Percentiles rank a stretch among this genome's conserved stretches.
These are phyloP conservation scores for Scaptomyza reducta DNA, from an alignment of 2,888 invertebrate genomes.

Conservation along the genomic window DNA sequence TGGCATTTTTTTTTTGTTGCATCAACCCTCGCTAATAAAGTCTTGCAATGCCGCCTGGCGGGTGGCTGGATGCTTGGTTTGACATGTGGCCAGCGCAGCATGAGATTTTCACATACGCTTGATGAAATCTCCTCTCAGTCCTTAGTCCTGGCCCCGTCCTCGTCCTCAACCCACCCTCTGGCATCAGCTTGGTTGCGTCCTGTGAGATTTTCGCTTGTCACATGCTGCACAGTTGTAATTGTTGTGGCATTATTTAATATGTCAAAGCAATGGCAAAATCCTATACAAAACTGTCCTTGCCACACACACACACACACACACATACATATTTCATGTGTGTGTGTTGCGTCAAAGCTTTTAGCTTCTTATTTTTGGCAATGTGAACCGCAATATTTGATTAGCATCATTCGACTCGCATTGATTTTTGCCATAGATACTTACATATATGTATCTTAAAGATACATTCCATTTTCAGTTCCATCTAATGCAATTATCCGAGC, in stretches of 20 bases:
- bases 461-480: constrained; percentile 68
- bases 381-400: constrained; percentile 79
- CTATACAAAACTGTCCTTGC: constrained; percentile 51
- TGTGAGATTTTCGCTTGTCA: constrained; percentile 44
- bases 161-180: neutral
- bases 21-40: constrained; percentile 40
- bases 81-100: constrained; percentile 69
- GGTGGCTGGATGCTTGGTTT: constrained; percentile 38
- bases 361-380: constrained; percentile 50
- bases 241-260: constrained; percentile 80
- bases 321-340: constrained; percentile 3
- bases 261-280: constrained; percentile 74
- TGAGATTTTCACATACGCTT: constrained; percentile 60
- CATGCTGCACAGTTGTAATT: constrained; percentile 68
- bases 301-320: neutral
- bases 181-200: constrained; percentile 1
- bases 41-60: constrained; percentile 23
- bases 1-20: neutral
- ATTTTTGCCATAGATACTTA: constrained; percentile 45
- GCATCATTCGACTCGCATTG: constrained; percentile 59
- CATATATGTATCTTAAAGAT: constrained; percentile 25
- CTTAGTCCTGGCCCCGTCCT: neutral
- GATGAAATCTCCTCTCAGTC: constrained; percentile 46
- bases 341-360: constrained; percentile 50
- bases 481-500: constrained; percentile 72